Conservation (phyloP, 2,888 invertebrate species). For the Agrotis ipsilon region DNA sequence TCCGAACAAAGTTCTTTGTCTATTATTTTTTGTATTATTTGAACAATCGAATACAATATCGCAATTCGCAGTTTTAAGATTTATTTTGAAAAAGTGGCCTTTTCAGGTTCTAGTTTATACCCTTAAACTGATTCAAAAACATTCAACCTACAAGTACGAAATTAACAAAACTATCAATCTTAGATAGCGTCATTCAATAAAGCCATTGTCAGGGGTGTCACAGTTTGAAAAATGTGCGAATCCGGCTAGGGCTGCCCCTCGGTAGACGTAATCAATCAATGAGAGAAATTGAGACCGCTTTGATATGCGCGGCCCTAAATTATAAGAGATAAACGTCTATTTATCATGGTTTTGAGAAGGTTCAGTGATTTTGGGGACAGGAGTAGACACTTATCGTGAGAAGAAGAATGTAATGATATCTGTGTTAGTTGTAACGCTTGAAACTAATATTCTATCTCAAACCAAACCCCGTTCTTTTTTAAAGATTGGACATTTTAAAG, state of each 20-base stretch:
- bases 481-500: no score
- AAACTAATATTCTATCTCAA: no score
- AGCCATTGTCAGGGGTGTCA: conserved; percentile 73
- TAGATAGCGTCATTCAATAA: conserved; percentile 72
- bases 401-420: not conserved
- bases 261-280: conserved; percentile 77
- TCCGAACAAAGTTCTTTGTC: no score
- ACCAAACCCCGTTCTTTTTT: no score
- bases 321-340: conserved; percentile 55
- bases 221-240: conserved; percentile 77
- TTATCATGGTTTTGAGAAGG: conserved; percentile 50
- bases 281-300: conserved; percentile 76
- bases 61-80: no score
- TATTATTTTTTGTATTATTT: no score
- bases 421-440: not conserved
- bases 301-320: conserved; percentile 63
- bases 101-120: not conserved
- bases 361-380: conserved; percentile 35
- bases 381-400: conserved; percentile 2
- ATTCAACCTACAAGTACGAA: conserved; percentile 51
- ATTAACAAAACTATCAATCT: conserved; percentile 74
- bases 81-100: no score
- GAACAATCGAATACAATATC: no score
- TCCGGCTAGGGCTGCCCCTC: conserved; percentile 66
- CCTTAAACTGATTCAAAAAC: conserved; percentile 24